Evolutionary conservation across 2,113 vertebrate species (phyloP).

Genomic region (Rhinogobius similis): DNA sequence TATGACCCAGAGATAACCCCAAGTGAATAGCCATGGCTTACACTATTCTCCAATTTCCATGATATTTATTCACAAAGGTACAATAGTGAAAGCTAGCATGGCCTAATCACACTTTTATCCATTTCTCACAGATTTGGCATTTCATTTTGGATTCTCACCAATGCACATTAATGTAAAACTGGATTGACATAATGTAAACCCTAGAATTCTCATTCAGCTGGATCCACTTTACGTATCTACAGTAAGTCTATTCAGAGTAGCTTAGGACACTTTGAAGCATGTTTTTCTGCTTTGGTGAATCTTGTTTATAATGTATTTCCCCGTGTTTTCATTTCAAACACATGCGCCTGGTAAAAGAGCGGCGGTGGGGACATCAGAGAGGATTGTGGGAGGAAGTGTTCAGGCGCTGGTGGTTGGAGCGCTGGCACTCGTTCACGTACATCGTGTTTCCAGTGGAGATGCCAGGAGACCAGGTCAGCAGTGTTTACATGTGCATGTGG

Average conservation of each 20-base stretch:
- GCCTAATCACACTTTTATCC: too few relatives aligned
- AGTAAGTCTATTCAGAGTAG: not conserved
- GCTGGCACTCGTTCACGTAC: constrained; percentile 37
- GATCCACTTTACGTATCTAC: too few relatives aligned
- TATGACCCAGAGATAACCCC: too few relatives aligned
- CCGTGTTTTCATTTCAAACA: not conserved
- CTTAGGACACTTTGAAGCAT: not conserved
- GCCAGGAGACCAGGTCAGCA: constrained; percentile 53
- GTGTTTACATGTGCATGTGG: constrained; percentile 37
- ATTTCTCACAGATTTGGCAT: too few relatives aligned
- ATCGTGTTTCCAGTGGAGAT: constrained; percentile 52
- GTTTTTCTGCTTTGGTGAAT: not conserved
- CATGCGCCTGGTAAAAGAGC: constrained; percentile 12
- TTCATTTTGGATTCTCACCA: too few relatives aligned
- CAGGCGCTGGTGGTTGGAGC: constrained; percentile 53
- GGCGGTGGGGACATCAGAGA: constrained; percentile 48
- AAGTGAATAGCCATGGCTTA: too few relatives aligned
- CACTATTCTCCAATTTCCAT: too few relatives aligned
- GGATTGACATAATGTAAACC: too few relatives aligned
- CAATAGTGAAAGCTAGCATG: too few relatives aligned
- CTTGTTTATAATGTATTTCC: constrained; percentile 11
- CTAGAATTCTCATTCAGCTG: too few relatives aligned
- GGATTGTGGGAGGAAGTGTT: constrained; percentile 49
- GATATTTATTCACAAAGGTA: too few relatives aligned
- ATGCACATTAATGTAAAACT: too few relatives aligned